Evolutionary conservation across 2,888 invertebrate genomes (phyloP), one percentile per base, ranked within the genome.

Genomic region (Cheilosia pagana): DNA sequence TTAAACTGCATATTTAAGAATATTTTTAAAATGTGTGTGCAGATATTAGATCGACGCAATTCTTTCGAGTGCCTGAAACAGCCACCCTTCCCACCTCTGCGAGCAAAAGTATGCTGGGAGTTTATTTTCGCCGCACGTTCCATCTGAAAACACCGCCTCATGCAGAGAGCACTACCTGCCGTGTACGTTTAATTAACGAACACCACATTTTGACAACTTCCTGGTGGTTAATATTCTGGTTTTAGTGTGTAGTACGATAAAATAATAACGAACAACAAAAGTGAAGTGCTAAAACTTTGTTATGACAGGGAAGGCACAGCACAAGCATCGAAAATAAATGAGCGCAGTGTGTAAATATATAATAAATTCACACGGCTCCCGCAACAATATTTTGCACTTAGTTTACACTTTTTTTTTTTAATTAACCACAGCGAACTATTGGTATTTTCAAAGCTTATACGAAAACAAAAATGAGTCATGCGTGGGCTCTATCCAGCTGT

Each of bases 401-500:
- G 35, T 35, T 35, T 12, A 12, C 1, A 35, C 1, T 35, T 35
- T 35, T 35, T 35, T 31, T 35, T 35, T 35, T 35, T 35, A 35
- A 35, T 12, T 16, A 45, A 45, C 65, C 12, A 72, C 14, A 12
- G 3, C 14, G 1, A 63, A 31, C 55, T 57, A 55, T 70, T 0
- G 31, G 60, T n/a, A 41, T 70, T 62, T 55, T 8, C n/a, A 63
- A 48, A 57, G 48, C 45, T n/a, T 62, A 31, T 10, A 19, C 53
- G 31, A 68, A 16, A 35, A 16, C 7, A 45, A 43, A 45, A 39
- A 16, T 16, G 12, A 25, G 53, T 48, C 39, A n/a, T 62, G 62
- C n/a, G 48, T 48, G 12, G 39, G 21, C 48, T 31, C 21, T 50
- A 48, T 1, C 16, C 23, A 23, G 43, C 57, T 21, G 48, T 57